Evolutionary conservation across 2,797 vertebrate species (phyloP).

Genomic region (Syngnathus rostellatus): DNA sequence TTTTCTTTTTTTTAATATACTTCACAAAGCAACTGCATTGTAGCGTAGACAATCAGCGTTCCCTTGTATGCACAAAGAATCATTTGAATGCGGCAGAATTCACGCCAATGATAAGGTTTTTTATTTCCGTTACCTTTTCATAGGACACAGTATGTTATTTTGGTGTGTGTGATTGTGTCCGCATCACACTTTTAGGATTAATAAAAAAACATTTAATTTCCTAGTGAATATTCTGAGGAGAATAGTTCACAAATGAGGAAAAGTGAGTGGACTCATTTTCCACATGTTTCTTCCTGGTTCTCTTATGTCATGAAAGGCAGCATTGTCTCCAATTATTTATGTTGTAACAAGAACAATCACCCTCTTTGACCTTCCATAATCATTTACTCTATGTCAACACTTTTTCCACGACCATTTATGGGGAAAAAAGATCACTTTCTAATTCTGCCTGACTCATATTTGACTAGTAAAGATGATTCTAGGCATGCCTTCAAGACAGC

Average conservation of each 20-base stretch:
- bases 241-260: not conserved
- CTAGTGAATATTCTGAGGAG: not conserved
- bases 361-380: not conserved
- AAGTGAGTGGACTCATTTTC: not conserved
- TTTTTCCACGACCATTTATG: not conserved
- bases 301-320: not conserved
- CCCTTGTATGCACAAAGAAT: not conserved
- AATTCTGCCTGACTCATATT: not conserved
- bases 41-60: not conserved
- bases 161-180: not conserved
- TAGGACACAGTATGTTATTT: not conserved
- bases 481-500: not conserved
- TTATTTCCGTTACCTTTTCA: not conserved
- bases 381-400: not conserved
- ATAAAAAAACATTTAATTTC: not conserved
- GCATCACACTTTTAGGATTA: not conserved
- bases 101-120: not conserved
- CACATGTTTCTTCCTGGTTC: not conserved
- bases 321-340: not conserved
- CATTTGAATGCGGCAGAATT: slow-evolving; percentile 3
- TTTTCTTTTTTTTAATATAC: not conserved
- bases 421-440: no score
- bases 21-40: not conserved
- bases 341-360: not conserved
- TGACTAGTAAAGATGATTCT: not conserved